Percentiles rank a stretch among this genome's conserved stretches.
phyloP scores from a whole-genome alignment of 2,888 invertebrate species.

The Magallana nippona region DNA sequence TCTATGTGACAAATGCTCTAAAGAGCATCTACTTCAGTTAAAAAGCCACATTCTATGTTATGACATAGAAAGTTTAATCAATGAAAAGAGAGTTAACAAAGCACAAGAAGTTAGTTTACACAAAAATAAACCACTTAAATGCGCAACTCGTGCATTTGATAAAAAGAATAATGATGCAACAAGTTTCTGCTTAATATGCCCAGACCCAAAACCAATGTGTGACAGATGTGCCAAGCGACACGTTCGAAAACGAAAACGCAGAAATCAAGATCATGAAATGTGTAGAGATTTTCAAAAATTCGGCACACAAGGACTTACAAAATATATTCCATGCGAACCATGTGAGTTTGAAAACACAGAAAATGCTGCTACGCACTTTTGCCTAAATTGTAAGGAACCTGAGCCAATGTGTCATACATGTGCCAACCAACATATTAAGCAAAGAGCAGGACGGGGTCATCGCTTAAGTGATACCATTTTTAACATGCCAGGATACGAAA shows the following conservation, averaged over 20 bases:
- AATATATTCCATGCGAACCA: conserved; percentile 16
- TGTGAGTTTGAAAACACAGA: neutral
- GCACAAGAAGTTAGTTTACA: neutral
- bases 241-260: neutral
- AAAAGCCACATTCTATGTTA: neutral
- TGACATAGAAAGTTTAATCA: neutral
- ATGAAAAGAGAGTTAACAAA: neutral
- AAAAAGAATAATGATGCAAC: neutral
- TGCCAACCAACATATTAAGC: conserved; percentile 24
- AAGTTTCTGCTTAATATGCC: neutral
- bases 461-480: neutral
- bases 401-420: conserved; percentile 22
- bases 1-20: conserved; percentile 3
- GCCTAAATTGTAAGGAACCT: conserved; percentile 28
- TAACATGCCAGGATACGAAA: neutral
- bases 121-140: no score
- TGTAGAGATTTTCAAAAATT: no score
- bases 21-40: neutral
- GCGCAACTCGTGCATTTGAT: neutral
- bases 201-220: conserved; percentile 10
- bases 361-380: neutral
- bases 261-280: neutral
- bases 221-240: neutral
- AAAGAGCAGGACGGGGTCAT: conserved; percentile 13
- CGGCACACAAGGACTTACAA: neutral